Conservation (phyloP, 2,888 invertebrate genomes). For the Agriopis leucophaearia region DNA sequence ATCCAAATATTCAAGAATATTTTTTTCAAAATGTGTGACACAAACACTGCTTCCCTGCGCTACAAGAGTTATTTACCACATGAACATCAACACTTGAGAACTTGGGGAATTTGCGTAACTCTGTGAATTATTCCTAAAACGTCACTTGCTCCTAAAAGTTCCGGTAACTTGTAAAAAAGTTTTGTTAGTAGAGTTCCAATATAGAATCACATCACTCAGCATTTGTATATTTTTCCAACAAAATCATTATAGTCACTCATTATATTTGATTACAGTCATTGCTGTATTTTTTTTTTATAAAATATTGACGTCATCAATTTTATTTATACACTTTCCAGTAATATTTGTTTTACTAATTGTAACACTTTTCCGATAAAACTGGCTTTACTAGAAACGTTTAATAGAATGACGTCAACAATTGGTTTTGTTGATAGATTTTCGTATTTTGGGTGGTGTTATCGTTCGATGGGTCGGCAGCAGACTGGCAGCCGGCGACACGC, state of each 20-base stretch:
- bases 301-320: too few relatives aligned
- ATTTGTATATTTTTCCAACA: too few relatives aligned
- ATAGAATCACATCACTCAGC: too few relatives aligned
- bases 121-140: background rate
- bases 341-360: too few relatives aligned
- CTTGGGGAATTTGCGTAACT: background rate
- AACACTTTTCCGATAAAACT: too few relatives aligned
- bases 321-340: too few relatives aligned
- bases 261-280: too few relatives aligned
- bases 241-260: too few relatives aligned
- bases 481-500: conserved; percentile 36
- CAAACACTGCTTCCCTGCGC: background rate
- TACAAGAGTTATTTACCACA: background rate
- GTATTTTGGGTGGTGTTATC: conserved; percentile 14
- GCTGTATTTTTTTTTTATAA: too few relatives aligned
- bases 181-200: background rate
- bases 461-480: conserved; percentile 18
- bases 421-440: conserved; percentile 1
- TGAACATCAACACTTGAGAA: background rate
- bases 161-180: background rate
- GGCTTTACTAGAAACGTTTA: too few relatives aligned
- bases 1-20: background rate
- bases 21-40: background rate
- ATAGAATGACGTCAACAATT: background rate
- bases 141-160: background rate